Base-by-base conservation (phyloP, 2,888 invertebrate genomes). In the Melinaea menophilus region DNA sequence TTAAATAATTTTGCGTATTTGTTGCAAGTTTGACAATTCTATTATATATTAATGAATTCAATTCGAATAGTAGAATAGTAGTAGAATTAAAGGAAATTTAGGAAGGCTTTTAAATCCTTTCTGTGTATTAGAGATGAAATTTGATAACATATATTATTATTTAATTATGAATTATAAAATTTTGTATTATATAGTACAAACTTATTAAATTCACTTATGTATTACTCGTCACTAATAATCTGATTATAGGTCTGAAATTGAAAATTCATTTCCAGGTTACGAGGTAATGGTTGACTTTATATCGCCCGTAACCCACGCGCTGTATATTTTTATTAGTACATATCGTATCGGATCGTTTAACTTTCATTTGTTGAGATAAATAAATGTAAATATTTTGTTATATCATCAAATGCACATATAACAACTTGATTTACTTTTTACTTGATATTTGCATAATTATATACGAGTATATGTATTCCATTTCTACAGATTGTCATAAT, bases 211-310 rank as follows among this genome's bases (percentile, higher is more conserved):
- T 22, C 22, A 55, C n/a, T 31, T 1, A 31, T 34, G 48, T 61
- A 46, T 9, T 48, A 37, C 12, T 51, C 48, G 56, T 37, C 9
- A 31, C 37, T 37, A 46, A 11, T 31, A 74, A 78, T 75, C 69
- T 69, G 73, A 71, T 74, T 73, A 70, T 72, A 75, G 70, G 71
- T 67, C 70, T 69, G 68, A 76, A 77, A 81, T 79, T 77, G 77
- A 70, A 74, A 75, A 73, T 75, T 73, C 72, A 70, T 77, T 76
- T 76, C 77, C 75, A 72, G 72, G 71, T 72, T 74, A 68, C 73
- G 63, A 61, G 67, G 72, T 75, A 76, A 82, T 75, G 73, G 70
- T 67, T 63, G 62, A 63, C 68, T 78, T 80, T 77, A 79, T 72
- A 75, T 61, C 56, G 62, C 69, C 66, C 68, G 69, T 82, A 77